These are phyloP conservation scores for Spicauda simplicius DNA, from an alignment of 2,888 invertebrate genomes.

Conservation along the genomic window DNA sequence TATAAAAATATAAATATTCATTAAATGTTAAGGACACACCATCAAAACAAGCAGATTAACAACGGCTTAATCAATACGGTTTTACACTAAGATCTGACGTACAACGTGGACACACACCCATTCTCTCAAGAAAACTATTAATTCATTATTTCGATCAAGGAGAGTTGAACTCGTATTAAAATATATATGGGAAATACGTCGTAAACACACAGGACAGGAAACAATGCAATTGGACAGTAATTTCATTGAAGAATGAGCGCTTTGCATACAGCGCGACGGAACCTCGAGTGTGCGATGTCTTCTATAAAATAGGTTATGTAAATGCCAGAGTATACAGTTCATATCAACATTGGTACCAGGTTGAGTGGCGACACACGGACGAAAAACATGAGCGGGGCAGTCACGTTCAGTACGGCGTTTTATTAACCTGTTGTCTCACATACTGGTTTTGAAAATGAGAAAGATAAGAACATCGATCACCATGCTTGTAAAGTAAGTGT, in stretches of 20 bases:
- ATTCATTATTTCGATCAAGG: too few relatives aligned
- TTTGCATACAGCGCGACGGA: constrained; percentile 14
- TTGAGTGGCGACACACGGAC: constrained; percentile 50
- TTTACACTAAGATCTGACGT: too few relatives aligned
- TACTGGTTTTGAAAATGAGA: not conserved
- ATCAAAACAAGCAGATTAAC: too few relatives aligned
- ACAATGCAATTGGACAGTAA: constrained; percentile 16
- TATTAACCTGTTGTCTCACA: not conserved
- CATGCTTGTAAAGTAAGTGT: too few relatives aligned
- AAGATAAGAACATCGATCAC: too few relatives aligned
- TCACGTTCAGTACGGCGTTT: not conserved
- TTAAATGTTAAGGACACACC: too few relatives aligned
- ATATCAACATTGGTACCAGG: constrained; percentile 68
- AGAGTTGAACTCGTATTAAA: too few relatives aligned
- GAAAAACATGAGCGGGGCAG: constrained; percentile 21
- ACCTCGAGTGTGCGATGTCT: constrained; percentile 45
- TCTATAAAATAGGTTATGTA: constrained; percentile 69
- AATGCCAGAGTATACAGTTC: constrained; percentile 69
- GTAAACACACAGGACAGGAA: not conserved
- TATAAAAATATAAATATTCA: too few relatives aligned
- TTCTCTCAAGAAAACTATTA: too few relatives aligned
- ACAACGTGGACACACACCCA: too few relatives aligned
- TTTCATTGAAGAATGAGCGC: not conserved
- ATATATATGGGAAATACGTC: not conserved
- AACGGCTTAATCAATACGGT: too few relatives aligned